Base-by-base conservation (phyloP, 2,888 invertebrate genomes). In the Ischnus inquisitorius region DNA sequence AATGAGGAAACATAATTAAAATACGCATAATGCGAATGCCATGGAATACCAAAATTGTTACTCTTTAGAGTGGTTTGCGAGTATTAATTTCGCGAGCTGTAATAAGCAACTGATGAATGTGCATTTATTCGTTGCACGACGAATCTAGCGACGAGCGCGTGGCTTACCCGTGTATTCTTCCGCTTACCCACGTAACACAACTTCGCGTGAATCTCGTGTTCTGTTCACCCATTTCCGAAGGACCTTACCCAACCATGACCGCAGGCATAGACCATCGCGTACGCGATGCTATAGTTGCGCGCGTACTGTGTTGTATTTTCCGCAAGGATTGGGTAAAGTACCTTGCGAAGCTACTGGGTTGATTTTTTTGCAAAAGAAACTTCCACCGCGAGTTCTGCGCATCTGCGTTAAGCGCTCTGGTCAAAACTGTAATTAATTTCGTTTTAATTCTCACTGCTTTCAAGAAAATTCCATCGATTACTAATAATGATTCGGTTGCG, bases 201-300 rank as follows among this genome's bases (percentile, higher is more conserved):
- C 85, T 84, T 87, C 77, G 85, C 87, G 76, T 64, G 64, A 72
- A 86, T 82, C 88, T 89, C 90, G 88, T 91, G 91, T 92, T 91
- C 90, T 92, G 92, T 91, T 92, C 92, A 92, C 90, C 92, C 91
- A 92, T 92, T 92, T 92, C 91, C 89, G 92, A 92, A 92, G 92
- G 92, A 91, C 90, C 90, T 90, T 89, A 91, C 86, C 91, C 90
- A 92, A 92, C 90, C 92, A 92, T 92, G 92, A 92, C 92, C 89
- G 88, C 34, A 87, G 88, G 89, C 85, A 82, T 74, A 69, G 68
- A 67, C 22, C 46, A 65, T 60, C 68, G 62, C 62, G 16, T 64
- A 77, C 68, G 64, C 77, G 77, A 51, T 60, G 28, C 57, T 65
- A 60, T 57, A 19, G n/a, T 51, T 43, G 3, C 25, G 2, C 43